phyloP scores from a whole-genome alignment of 2,797 vertebrate species.

The Ctenosaura bakeri region DNA sequence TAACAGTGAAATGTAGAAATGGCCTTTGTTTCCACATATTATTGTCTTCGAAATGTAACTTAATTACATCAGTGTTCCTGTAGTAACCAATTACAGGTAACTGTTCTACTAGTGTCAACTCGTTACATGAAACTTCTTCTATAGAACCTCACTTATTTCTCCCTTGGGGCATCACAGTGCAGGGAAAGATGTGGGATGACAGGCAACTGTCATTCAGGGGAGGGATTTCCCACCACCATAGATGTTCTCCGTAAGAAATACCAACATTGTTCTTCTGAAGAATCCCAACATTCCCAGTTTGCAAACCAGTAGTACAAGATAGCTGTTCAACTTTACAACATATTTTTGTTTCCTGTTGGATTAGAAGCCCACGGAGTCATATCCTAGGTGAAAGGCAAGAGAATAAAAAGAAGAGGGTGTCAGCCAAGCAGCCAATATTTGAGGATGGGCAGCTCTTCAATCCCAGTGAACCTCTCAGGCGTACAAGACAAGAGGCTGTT shows the following conservation, averaged over 20 bases:
- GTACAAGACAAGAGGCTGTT: background rate
- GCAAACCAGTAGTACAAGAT: background rate
- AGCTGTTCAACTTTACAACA: background rate
- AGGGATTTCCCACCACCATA: background rate
- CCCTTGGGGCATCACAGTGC: background rate
- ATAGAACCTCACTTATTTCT: background rate
- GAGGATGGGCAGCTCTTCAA: background rate
- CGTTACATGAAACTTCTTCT: no score
- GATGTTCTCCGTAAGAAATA: background rate
- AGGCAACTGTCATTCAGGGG: background rate
- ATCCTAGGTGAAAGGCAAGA: conserved; percentile 25
- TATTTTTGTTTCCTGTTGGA: background rate
- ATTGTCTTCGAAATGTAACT: no score
- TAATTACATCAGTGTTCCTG: no score
- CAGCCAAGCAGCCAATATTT: background rate
- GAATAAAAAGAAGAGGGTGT: conserved; percentile 7
- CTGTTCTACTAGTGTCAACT: no score
- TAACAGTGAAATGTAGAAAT: no score
- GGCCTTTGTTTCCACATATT: no score
- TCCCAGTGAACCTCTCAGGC: background rate
- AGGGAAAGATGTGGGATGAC: background rate
- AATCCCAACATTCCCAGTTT: background rate
- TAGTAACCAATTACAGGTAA: no score
- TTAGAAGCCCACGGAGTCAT: background rate
- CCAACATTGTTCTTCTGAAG: background rate